Base-by-base conservation (phyloP, 1,140 invertebrate genomes). In the Pseudoatta argentina region DNA sequence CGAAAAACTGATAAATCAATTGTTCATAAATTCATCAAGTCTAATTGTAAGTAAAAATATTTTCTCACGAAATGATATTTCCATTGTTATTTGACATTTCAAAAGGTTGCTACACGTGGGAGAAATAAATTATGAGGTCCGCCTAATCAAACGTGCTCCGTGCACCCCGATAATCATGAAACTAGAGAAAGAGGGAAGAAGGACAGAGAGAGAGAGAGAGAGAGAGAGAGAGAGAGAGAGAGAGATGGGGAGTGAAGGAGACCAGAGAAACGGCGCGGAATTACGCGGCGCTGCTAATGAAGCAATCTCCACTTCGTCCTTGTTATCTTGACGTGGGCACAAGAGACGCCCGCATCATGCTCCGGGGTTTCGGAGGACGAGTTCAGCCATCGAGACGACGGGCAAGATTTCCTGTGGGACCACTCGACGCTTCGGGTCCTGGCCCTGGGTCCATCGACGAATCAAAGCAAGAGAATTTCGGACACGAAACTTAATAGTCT, bases 321-420 rank as follows among this genome's bases (percentile, higher is more conserved):
- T 87, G 67, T 87, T 87, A 87, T 87, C 79, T 85, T 75, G 86
- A 87, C 79, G 75, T 55, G 66, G 53, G 76, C 85, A 44, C 59
- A 34, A 63, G 59, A 73, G 30, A 27, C 24, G 24, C 18, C 39
- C 39, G 69, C 67, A 73, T 73, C 39, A 71, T 82, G 85, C 55
- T 81, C 55, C 51, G 12, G 55, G 66, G 51, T 39, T 81, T 86
- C 66, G 76, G 77, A 61, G 69, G 77, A 86, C 69, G 86, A 44
- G 81, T 66, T 87, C 67, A 85, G 44, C 81, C 86, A 87, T 85
- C 53, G 79, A 76, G 86, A 87, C 86, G 81, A 85, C 61, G 30
- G 77, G 44, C 63, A 85, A 87, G 86, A 87, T 87, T 88, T 88
- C 86, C 85, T 86, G 87, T 39, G 87, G 86, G 85, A 78, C 83